Evolutionary conservation across 2,113 vertebrate species (phyloP), one percentile per base, ranked within the genome.

Genomic region (Semicossyphus pulcher): DNA sequence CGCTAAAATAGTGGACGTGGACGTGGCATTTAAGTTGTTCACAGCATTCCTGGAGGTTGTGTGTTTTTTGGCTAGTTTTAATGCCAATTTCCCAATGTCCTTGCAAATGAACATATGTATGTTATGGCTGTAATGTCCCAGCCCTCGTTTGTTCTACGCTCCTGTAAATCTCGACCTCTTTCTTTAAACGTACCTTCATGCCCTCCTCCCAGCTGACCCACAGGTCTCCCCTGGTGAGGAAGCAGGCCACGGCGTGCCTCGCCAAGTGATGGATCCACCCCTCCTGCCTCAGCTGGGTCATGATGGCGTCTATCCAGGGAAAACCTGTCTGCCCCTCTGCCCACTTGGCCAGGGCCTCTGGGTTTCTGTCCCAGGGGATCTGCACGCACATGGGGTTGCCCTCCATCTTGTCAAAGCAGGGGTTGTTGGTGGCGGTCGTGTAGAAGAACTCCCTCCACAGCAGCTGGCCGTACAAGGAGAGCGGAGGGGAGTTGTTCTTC

Each of bases 121-220:
- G n/a, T n/a, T n/a, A n/a, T n/a, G n/a, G n/a, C n/a, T n/a, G n/a
- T n/a, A n/a, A n/a, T n/a, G n/a, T n/a, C n/a, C n/a, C n/a, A n/a
- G n/a, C n/a, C n/a, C n/a, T n/a, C n/a, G n/a, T n/a, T n/a, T n/a
- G n/a, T n/a, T n/a, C n/a, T n/a, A n/a, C n/a, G n/a, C n/a, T n/a
- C n/a, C n/a, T n/a, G n/a, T n/a, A n/a, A n/a, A n/a, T n/a, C n/a
- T n/a, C n/a, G n/a, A n/a, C n/a, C n/a, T n/a, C n/a, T n/a, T n/a
- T 44, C 26, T 67, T 4, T 2, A 0, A 23, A 39, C 39, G 39
- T 86, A 97, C 97, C 94, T 97, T 98, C 96, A 99, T 95, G 82
- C 97, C 97, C 93, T 99, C 97, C 78, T 99, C 97, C 97, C 97
- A 99, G 86, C 96, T 96, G 92, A 99, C 95, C 97, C 97, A 99